These are phyloP conservation scores for Stichodactyla helianthus DNA, from an alignment of 64 coral and sea anemone genomes.

Conservation along the genomic window DNA sequence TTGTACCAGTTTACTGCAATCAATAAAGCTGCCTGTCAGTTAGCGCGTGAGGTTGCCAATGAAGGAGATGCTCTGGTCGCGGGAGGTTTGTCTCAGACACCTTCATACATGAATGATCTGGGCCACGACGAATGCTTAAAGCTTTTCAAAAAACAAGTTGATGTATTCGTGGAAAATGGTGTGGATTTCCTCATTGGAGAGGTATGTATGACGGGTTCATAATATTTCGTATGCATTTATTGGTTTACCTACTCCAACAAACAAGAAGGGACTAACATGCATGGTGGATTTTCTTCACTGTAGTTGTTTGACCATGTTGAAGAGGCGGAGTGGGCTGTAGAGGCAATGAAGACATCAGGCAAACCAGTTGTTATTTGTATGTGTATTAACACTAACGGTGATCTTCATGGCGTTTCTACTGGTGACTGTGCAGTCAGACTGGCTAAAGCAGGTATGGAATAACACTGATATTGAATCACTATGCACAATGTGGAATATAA, in stretches of 20 bases:
- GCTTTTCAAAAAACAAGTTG: constrained; percentile 35
- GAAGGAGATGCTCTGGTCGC: constrained; percentile 42
- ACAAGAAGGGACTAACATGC: not conserved
- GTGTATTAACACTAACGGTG: constrained; percentile 11
- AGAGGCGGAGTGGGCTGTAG: too few relatives aligned
- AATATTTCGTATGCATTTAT: not conserved
- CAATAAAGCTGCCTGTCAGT: constrained; percentile 42
- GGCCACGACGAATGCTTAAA: constrained; percentile 18
- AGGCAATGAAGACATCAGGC: constrained; percentile 18
- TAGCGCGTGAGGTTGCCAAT: constrained; percentile 46
- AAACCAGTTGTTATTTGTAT: constrained; percentile 37
- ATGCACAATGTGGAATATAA: too few relatives aligned
- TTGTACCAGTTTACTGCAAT: not conserved
- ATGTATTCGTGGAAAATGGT: constrained; percentile 48
- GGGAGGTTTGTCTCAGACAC: constrained; percentile 33
- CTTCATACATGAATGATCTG: constrained; percentile 33
- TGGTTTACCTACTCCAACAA: not conserved
- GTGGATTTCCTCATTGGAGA: constrained; percentile 60
- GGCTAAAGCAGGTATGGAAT: constrained; percentile 32
- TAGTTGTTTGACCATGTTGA: not conserved
- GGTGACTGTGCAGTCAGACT: constrained; percentile 48
- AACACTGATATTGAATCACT: too few relatives aligned
- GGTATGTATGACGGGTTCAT: not conserved
- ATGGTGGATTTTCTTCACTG: not conserved
- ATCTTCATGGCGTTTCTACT: constrained; percentile 12